Conservation (phyloP, 2,888 invertebrate genomes). For the Scaptomyza cyrtandrae region DNA sequence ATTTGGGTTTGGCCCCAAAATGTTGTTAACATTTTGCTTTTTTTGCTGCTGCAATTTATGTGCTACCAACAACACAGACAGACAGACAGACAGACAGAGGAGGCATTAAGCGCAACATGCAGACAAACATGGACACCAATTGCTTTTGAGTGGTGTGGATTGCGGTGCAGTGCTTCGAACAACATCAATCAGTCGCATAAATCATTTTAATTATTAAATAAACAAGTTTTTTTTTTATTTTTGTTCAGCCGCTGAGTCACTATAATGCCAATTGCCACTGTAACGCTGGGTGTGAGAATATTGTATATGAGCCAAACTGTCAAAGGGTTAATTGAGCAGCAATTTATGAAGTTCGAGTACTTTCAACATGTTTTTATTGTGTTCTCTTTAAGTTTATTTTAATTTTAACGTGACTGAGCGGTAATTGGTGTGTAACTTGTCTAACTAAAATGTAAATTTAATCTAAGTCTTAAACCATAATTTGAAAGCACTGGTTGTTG, state of each 20-base stretch:
- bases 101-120: constrained; percentile 69
- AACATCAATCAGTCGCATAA: constrained; percentile 77
- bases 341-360: constrained; percentile 14
- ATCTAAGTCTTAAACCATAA: no score
- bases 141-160: constrained; percentile 46
- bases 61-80: constrained; percentile 29
- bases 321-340: constrained; percentile 69
- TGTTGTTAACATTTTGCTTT: constrained; percentile 70
- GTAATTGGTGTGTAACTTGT: no score
- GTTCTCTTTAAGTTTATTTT: neutral
- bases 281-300: constrained; percentile 59
- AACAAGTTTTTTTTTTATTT: constrained; percentile 49
- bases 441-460: no score
- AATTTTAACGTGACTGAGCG: constrained; percentile 2
- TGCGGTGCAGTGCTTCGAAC: constrained; percentile 41
- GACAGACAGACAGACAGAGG: constrained; percentile 26
- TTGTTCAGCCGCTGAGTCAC: constrained; percentile 49
- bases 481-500: no score
- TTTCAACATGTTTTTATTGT: neutral
- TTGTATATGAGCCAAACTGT: constrained; percentile 40
- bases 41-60: constrained; percentile 64
- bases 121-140: constrained; percentile 64
- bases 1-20: constrained; percentile 41
- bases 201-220: constrained; percentile 80
- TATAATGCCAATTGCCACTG: constrained; percentile 26